Conservation (phyloP, 2,113 vertebrate genomes). For the Ctenomys sociabilis region DNA sequence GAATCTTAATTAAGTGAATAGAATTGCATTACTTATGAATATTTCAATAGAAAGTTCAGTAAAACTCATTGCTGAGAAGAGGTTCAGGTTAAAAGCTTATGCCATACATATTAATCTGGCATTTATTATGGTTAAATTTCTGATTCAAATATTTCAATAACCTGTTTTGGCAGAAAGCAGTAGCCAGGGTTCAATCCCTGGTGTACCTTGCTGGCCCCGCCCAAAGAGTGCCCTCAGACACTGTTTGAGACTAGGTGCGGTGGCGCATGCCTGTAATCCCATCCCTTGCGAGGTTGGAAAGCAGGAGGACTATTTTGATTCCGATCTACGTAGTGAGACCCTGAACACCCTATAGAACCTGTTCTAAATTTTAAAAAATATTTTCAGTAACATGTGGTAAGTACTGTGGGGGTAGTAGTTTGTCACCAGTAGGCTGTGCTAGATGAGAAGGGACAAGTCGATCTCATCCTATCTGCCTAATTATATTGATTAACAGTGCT, state of each 20-base stretch:
- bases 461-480: neutral
- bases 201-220: too few species aligned
- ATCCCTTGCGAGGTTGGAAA: too few species aligned
- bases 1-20: slow-evolving; percentile 41
- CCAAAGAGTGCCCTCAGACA: too few species aligned
- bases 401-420: neutral
- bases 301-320: too few species aligned
- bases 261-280: too few species aligned
- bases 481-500: neutral
- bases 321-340: too few species aligned
- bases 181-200: too few species aligned
- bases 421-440: neutral
- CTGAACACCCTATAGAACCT: too few species aligned
- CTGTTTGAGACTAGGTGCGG: too few species aligned
- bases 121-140: slow-evolving; percentile 29
- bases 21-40: slow-evolving; percentile 3
- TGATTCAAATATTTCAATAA: neutral
- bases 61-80: neutral
- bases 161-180: too few species aligned
- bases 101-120: neutral
- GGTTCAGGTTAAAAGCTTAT: neutral
- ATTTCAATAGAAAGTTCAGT: neutral
- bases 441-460: neutral
- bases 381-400: neutral
- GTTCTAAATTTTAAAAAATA: too few species aligned